Conservation (phyloP, 1,140 invertebrate species). For the Spodoptera litura region DNA sequence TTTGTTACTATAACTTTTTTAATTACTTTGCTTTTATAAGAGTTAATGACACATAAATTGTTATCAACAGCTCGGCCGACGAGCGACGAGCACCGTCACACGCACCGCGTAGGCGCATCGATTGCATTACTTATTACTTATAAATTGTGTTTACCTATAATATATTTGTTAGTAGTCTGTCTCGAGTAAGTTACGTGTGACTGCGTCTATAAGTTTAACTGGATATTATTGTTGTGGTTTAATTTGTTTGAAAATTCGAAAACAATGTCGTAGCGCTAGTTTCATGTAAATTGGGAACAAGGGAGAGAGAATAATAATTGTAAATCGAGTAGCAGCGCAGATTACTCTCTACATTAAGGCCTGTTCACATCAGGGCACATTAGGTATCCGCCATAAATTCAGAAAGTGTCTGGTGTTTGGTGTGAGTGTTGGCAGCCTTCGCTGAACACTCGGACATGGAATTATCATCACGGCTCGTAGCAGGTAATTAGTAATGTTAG, state of each 20-base stretch:
- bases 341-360: constrained; percentile 11
- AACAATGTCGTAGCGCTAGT: constrained; percentile 9
- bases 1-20: constrained; percentile 46
- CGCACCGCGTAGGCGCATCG: not conserved
- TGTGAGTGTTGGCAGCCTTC: too few relatives aligned
- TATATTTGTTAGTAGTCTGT: too few relatives aligned
- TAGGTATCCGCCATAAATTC: too few relatives aligned
- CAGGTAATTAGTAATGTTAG: too few relatives aligned
- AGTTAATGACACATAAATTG: constrained; percentile 35
- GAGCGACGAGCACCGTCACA: not conserved
- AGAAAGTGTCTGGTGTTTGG: too few relatives aligned
- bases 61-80: constrained; percentile 11
- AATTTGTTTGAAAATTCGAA: constrained; percentile 11
- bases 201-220: too few relatives aligned
- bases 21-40: constrained; percentile 49
- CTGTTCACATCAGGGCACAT: constrained; percentile 7
- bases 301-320: constrained; percentile 32
- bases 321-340: constrained; percentile 23
- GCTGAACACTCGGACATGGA: too few relatives aligned
- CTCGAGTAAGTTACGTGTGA: too few relatives aligned
- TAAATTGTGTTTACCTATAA: too few relatives aligned
- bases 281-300: constrained; percentile 32
- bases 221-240: not conserved
- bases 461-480: too few relatives aligned
- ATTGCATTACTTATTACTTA: not conserved